Base-by-base conservation (phyloP, 2,113 vertebrate genomes). In the Corythaeola cristata region DNA sequence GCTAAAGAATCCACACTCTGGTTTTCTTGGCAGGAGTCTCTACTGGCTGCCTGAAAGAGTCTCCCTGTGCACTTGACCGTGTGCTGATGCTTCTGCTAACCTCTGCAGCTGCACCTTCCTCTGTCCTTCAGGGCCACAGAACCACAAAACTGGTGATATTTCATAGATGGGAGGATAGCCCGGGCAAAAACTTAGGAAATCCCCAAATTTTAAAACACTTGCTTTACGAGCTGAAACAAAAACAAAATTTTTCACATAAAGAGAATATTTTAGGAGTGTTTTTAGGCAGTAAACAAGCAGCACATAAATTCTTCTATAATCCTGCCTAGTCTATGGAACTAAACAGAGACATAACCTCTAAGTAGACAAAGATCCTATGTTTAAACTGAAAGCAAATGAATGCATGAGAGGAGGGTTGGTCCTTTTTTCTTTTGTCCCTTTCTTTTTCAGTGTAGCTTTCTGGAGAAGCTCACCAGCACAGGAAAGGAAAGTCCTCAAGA, bases 61-160 rank as follows among this genome's bases (percentile, higher is more conserved):
- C 26, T 82, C 28, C 12, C n/a, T 33, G 0, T 27, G 6, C 4
- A 24, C 13, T 33, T 50, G 27, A 3, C 4, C 5, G 1, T 15
- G 26, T 19, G 22, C 45, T 63, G 56, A 24, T 37, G 18, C 8
- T 80, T 11, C 66, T 56, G 10, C 17, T 47, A 22, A 44, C 5
- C 11, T 11, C 58, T 56, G 6, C 12, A 49, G 12, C 67, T 85
- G 18, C 22, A 5, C 35, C 24, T 52, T 19, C 11, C 20, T 63
- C 18, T 49, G 24, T 23, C 20, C 52, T 33, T 72, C 17, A 28
- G 22, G 15, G 37, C 17, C 26, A 53, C 22, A 78, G 35, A 82
- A 26, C 15, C 27, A 28, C 35, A 72, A 64, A 58, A 86, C 7
- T 6, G 5, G 32, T 35, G 35, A 5, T 23, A 62, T 56, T 84